Percentiles rank a stretch among this genome's conserved stretches.
These are phyloP conservation scores for Parauchenoglanis ngamensis DNA, from an alignment of 2,797 vertebrate genomes.

Conservation along the genomic window DNA sequence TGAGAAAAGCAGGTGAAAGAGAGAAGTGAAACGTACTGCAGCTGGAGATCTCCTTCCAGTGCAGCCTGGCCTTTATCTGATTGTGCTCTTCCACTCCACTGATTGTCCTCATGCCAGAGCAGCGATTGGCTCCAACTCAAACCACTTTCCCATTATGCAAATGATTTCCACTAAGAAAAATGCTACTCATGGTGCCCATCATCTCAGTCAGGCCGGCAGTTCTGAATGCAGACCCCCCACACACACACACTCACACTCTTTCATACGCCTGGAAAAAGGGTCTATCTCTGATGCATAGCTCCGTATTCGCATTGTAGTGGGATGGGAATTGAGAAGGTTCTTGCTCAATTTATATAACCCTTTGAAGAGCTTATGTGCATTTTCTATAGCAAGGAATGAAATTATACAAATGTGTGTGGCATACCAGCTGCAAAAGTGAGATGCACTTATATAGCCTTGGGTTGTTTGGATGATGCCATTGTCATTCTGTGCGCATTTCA, in stretches of 20 bases:
- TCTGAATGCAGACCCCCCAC: constrained; percentile 62
- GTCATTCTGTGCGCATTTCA: constrained; percentile 63
- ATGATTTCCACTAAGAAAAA: constrained; percentile 68
- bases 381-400: constrained; percentile 62
- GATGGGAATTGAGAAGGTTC: constrained; percentile 66
- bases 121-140: constrained; percentile 68
- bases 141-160: constrained; percentile 78
- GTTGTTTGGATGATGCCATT: constrained; percentile 66
- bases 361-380: constrained; percentile 64
- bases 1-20: constrained; percentile 28
- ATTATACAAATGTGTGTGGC: constrained; percentile 71
- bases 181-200: constrained; percentile 68
- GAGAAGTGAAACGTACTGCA: constrained; percentile 25
- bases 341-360: constrained; percentile 71
- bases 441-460: constrained; percentile 58
- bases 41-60: constrained; percentile 34
- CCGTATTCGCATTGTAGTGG: constrained; percentile 64
- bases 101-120: constrained; percentile 69
- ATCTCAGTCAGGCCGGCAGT: constrained; percentile 68
- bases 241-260: constrained; percentile 26
- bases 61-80: constrained; percentile 61
- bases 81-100: constrained; percentile 64
- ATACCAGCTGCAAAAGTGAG: constrained; percentile 63
- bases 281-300: constrained; percentile 70
- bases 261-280: constrained; percentile 65